Percentiles rank a stretch among this genome's conserved stretches.
These are phyloP conservation scores for Castor canadensis DNA, from an alignment of 2,113 vertebrate genomes.

Conservation along the genomic window DNA sequence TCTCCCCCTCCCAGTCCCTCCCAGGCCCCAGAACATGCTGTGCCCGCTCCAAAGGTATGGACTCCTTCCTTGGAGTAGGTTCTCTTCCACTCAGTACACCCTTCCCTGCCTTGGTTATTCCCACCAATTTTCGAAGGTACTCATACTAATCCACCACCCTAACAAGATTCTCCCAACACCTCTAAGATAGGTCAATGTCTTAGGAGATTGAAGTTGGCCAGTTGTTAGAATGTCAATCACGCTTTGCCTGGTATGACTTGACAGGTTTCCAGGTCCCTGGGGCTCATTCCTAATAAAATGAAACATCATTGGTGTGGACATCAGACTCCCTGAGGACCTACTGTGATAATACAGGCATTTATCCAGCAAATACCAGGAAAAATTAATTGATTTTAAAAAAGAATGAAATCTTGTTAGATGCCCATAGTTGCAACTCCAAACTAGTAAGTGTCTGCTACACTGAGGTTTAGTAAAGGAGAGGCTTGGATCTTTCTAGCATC, in stretches of 20 bases:
- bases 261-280: not conserved
- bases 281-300: not conserved
- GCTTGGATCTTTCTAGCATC: not conserved
- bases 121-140: not conserved
- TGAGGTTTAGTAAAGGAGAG: not conserved
- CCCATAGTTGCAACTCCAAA: not conserved
- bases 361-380: not conserved
- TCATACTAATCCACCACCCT: not conserved
- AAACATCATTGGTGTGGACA: not conserved
- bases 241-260: not conserved
- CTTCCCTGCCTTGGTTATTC: not conserved
- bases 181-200: not conserved
- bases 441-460: not conserved
- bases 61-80: not conserved
- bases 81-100: not conserved
- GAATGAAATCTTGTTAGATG: not conserved
- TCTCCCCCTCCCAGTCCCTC: fast-evolving
- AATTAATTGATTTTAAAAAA: not conserved
- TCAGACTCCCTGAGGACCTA: not conserved
- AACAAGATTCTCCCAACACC: not conserved
- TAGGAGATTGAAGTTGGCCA: not conserved
- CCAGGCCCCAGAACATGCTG: fast-evolving
- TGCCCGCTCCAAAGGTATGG: not conserved
- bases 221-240: not conserved
- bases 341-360: not conserved